Percentiles rank a stretch among this genome's conserved stretches.
These are phyloP conservation scores for Cephus rjabovi DNA, from an alignment of 2,888 invertebrate genomes.

Conservation along the genomic window DNA sequence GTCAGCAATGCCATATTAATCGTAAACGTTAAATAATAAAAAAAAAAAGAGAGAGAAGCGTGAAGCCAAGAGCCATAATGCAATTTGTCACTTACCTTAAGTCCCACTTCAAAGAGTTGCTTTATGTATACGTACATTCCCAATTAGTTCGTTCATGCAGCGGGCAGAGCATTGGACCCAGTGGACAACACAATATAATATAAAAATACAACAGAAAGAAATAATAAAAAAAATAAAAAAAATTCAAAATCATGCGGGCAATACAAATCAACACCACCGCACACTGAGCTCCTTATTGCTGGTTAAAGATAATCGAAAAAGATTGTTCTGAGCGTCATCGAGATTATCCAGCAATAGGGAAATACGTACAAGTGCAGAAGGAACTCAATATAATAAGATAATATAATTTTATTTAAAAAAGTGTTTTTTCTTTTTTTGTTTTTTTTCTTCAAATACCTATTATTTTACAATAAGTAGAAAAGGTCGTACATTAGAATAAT, in stretches of 20 bases:
- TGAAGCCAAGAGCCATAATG: conserved; percentile 47
- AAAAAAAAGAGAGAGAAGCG: not conserved
- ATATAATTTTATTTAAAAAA: conserved; percentile 52
- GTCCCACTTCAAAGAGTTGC: conserved; percentile 12
- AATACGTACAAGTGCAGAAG: conserved; percentile 33
- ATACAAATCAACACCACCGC: conserved; percentile 38
- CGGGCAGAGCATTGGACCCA: conserved; percentile 61
- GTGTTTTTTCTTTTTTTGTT: not conserved
- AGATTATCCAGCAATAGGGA: conserved; percentile 30
- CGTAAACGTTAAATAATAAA: not conserved
- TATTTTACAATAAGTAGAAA: conserved; percentile 59
- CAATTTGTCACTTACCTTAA: conserved; percentile 53
- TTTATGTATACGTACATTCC: conserved; percentile 47
- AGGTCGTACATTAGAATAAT: conserved; percentile 49
- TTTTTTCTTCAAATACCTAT: conserved; percentile 43
- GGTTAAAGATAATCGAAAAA: conserved; percentile 11
- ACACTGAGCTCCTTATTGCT: conserved; percentile 31
- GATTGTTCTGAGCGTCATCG: not conserved
- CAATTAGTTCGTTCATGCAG: conserved; percentile 61
- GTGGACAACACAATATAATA: conserved; percentile 53
- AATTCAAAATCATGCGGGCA: conserved; percentile 50
- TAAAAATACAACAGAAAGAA: conserved; percentile 26
- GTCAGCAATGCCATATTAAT: not conserved
- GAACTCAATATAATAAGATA: conserved; percentile 42
- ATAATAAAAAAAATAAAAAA: conserved; percentile 19